These are phyloP conservation scores for Protonibea diacanthus DNA, from an alignment of 2,797 vertebrate species.

Conservation along the genomic window DNA sequence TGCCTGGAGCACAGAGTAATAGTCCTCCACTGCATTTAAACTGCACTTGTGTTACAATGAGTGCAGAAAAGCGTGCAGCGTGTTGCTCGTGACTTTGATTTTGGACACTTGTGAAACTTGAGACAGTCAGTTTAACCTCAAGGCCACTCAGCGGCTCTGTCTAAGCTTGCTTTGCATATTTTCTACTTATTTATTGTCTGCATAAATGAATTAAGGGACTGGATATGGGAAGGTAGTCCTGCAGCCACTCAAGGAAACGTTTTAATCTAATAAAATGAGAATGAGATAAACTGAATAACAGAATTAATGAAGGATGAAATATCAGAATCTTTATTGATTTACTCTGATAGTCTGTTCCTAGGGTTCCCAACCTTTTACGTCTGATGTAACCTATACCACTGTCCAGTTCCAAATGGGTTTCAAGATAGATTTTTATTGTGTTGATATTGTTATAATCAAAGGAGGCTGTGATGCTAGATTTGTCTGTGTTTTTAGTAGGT, in stretches of 20 bases:
- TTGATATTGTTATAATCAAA: neutral
- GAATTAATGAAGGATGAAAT: neutral
- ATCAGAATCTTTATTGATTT: constrained; percentile 1
- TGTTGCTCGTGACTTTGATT: neutral
- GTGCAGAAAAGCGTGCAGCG: neutral
- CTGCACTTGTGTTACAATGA: neutral
- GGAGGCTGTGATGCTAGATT: neutral
- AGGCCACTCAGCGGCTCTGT: neutral
- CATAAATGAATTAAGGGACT: neutral
- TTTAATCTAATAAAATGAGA: neutral
- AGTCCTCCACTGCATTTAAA: neutral
- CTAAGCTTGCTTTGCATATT: neutral
- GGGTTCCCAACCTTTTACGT: neutral
- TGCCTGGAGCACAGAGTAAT: neutral
- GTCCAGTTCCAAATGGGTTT: neutral
- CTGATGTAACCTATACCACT: neutral
- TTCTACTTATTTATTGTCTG: constrained; percentile 2
- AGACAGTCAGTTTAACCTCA: neutral
- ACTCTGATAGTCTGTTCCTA: neutral
- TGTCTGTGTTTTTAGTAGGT: neutral
- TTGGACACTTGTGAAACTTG: neutral
- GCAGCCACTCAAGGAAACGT: neutral
- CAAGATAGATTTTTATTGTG: too few species aligned
- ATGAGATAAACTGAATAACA: neutral
- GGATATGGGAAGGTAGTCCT: neutral